Conservation (phyloP, 1,140 invertebrate genomes). For the Brachionus rubens region DNA sequence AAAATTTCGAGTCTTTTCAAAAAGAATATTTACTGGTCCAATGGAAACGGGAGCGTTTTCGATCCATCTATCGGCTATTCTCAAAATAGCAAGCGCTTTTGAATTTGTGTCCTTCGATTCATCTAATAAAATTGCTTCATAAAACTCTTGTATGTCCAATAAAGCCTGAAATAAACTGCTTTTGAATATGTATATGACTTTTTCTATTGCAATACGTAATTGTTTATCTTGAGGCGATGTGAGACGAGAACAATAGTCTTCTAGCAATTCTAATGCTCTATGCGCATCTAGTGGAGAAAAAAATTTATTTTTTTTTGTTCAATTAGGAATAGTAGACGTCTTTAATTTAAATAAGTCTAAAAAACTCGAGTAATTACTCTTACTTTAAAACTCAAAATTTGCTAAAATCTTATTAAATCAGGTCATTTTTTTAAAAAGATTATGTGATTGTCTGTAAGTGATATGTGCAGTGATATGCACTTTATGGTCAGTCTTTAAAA, state of each 20-base stretch:
- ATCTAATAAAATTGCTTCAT: constrained; percentile 89
- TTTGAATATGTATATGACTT: constrained; percentile 95
- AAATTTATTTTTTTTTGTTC: neutral
- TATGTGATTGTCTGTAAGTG: too few species aligned
- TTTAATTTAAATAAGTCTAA: too few species aligned
- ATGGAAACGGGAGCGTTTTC: constrained; percentile 53
- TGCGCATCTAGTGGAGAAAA: constrained; percentile 67
- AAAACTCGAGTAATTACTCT: too few species aligned
- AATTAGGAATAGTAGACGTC: too few species aligned
- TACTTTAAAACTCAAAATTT: too few species aligned
- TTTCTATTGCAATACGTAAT: constrained; percentile 86
- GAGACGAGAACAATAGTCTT: constrained; percentile 91
- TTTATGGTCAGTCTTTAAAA: too few species aligned
- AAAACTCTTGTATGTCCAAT: constrained; percentile 97
- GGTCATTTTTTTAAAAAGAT: too few species aligned
- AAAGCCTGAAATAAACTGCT: constrained; percentile 91
- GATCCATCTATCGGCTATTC: constrained; percentile 87
- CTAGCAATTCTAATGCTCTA: constrained; percentile 87
- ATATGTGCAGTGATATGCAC: too few species aligned
- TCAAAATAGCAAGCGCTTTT: constrained; percentile 88
- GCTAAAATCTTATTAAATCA: too few species aligned
- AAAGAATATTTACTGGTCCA: neutral
- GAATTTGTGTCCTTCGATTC: constrained; percentile 88
- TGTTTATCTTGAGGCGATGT: constrained; percentile 86
- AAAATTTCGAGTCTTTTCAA: neutral